Evolutionary conservation across 2,888 invertebrate genomes (phyloP).

Genomic region (Stictocephala bisonia): DNA sequence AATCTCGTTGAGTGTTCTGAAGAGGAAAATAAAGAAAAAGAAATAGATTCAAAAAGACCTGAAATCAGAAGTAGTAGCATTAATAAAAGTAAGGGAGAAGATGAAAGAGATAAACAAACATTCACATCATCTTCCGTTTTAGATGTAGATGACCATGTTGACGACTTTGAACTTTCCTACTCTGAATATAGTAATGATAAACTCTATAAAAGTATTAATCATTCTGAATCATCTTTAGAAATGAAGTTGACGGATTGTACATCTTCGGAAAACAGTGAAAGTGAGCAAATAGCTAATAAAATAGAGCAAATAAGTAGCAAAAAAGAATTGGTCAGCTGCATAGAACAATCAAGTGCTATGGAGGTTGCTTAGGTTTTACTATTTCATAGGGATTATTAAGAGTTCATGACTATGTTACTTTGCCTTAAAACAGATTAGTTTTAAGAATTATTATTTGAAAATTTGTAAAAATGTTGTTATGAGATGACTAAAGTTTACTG

Average conservation of each 20-base stretch:
- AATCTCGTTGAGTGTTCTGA: background rate
- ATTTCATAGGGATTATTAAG: slow-evolving; percentile 3
- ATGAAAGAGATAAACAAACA: too few relatives aligned
- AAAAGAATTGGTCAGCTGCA: slow-evolving; percentile 4
- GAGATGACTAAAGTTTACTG: slow-evolving; percentile 5
- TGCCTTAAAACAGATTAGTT: slow-evolving; percentile 36
- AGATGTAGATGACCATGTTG: background rate
- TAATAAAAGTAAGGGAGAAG: background rate
- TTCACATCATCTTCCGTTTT: background rate
- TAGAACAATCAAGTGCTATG: slow-evolving; percentile 28
- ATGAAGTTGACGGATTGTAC: slow-evolving; percentile 19
- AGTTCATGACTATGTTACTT: slow-evolving; percentile 5
- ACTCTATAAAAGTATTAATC: slow-evolving; percentile 7
- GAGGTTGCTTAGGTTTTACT: slow-evolving; percentile 13
- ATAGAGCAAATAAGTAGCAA: slow-evolving; percentile 2
- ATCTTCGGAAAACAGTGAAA: slow-evolving; percentile 13
- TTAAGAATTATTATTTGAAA: background rate
- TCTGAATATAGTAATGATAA: slow-evolving; percentile 26
- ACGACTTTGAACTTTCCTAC: slow-evolving; percentile 27
- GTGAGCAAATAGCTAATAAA: background rate
- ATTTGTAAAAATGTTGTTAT: background rate
- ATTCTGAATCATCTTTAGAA: slow-evolving; percentile 25
- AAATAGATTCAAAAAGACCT: background rate
- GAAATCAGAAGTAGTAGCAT: background rate
- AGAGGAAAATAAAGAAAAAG: background rate